Conservation (phyloP, 2,797 vertebrate genomes). For the Rhadinocentrus ornatus region DNA sequence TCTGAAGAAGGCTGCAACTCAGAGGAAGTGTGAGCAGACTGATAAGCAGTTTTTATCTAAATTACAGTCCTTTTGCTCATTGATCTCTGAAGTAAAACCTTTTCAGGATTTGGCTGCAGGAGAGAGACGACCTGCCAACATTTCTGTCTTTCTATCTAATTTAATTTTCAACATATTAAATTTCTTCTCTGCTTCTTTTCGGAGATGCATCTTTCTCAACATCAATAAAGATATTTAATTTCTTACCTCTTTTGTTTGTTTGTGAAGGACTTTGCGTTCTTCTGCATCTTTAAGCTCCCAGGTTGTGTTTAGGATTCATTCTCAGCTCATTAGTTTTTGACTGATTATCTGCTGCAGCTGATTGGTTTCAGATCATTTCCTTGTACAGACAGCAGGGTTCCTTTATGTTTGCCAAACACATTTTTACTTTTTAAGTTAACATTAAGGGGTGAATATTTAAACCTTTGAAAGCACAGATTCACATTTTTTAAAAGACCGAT, state of each 20-base stretch:
- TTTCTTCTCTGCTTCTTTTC: not conserved
- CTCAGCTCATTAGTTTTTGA: not conserved
- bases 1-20: too few relatives aligned
- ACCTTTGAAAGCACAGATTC: too few relatives aligned
- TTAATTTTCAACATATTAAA: not conserved
- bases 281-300: not conserved
- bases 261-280: not conserved
- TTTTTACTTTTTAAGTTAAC: rapidly evolving
- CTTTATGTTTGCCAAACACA: not conserved
- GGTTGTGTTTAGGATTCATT: not conserved
- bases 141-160: not conserved
- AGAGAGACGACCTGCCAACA: not conserved
- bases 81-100: constrained; percentile 10
- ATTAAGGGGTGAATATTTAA: too few relatives aligned
- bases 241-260: not conserved
- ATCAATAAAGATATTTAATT: not conserved
- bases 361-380: too few relatives aligned
- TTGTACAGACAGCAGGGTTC: rapidly evolving
- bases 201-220: not conserved
- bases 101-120: constrained; percentile 2
- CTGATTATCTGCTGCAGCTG: constrained; percentile 1
- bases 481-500: too few relatives aligned
- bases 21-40: constrained; percentile 5
- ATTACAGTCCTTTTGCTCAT: not conserved
- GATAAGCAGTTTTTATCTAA: constrained; percentile 13